phyloP scores from a whole-genome alignment of 2,797 vertebrate species.

The Hozukius guyotensis region DNA sequence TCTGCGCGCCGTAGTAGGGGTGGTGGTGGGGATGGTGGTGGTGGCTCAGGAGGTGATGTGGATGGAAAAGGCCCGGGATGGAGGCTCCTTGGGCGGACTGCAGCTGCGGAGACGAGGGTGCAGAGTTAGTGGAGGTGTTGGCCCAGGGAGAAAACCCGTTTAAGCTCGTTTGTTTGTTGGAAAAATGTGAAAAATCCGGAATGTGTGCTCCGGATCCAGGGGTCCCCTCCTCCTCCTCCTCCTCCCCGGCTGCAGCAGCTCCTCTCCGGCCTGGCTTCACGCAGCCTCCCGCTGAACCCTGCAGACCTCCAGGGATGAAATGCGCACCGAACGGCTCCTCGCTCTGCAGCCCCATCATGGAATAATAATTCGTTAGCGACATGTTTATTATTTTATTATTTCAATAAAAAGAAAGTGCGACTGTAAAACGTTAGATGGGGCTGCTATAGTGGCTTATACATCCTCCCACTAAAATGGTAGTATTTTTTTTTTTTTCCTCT shows the following conservation, averaged over 20 bases:
- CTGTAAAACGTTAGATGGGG: slow-evolving; percentile 81
- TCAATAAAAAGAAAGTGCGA: slow-evolving; percentile 89
- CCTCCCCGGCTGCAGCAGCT: slow-evolving; percentile 8
- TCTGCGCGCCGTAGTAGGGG: slow-evolving; percentile 70
- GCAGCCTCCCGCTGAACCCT: slow-evolving; percentile 75
- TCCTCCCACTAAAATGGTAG: slow-evolving; percentile 89
- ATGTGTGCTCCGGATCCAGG: slow-evolving; percentile 59
- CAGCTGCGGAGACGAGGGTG: slow-evolving; percentile 79
- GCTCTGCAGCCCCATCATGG: slow-evolving; percentile 92
- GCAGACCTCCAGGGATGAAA: slow-evolving; percentile 87
- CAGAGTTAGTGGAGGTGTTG: slow-evolving; percentile 81
- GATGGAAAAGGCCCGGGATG: slow-evolving; percentile 86
- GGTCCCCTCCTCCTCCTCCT: slow-evolving; percentile 62
- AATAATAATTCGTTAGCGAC: slow-evolving; percentile 97
- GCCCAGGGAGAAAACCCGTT: slow-evolving; percentile 90
- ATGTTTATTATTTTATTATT: slow-evolving; percentile 88
- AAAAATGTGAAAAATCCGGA: slow-evolving; percentile 77
- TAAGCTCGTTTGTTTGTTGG: slow-evolving; percentile 66
- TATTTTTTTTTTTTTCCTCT: slow-evolving; percentile 85
- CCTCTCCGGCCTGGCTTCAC: slow-evolving; percentile 67
- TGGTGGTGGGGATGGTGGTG: slow-evolving; percentile 31
- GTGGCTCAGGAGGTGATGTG: slow-evolving; percentile 80
- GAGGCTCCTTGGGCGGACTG: slow-evolving; percentile 84
- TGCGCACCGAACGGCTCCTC: slow-evolving; percentile 90
- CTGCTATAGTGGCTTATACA: slow-evolving; percentile 77